Base-by-base conservation (phyloP, 2,113 vertebrate species). In the Falcunculus frontatus region DNA sequence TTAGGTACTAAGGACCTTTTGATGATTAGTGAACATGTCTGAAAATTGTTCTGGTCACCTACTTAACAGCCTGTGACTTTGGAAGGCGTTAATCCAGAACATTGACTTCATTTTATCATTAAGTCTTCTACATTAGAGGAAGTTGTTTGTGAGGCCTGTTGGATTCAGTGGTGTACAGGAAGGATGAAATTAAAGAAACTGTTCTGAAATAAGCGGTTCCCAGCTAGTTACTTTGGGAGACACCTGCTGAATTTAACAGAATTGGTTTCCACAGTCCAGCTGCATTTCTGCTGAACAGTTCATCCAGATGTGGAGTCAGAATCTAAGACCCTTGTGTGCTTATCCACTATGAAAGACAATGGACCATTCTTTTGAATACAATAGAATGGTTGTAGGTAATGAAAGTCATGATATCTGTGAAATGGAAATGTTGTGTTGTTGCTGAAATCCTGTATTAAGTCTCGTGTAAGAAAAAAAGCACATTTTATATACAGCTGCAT, bases 31-130 rank as follows among this genome's bases (percentile, higher is more conserved):
- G 19, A 92, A 65, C 17, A 18, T 81, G 67, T 82, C 41, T 89
- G 74, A 88, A 94, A 93, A 82, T 81, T 82, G 70, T 94, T 97
- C 73, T 91, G 88, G 67, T 69, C 90, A 94, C 69, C 60, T 72
- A 59, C 30, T 64, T 87, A 97, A 85, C 32, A 91, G 78, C 29
- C 79, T 92, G 82, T 94, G 84, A 93, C 68, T 96, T 90, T 65
- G 47, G 84, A 97, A 94, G 50, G 84, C 70, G 60, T 93, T 94
- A 94, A 94, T 97, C 85, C 89, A 87, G 93, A 95, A 84, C 80
- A 90, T 5, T 89, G 89, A 60, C 55, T 95, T 88, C 46, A 64
- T 96, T 93, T 92, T 89, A 59, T 96, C 79, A 65, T 93, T 93
- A 93, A 87, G 55, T 42, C 44, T 84, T 79, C 62, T n/a, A 63